Evolutionary conservation across 2,113 vertebrate genomes (phyloP), one percentile per base, ranked within the genome.

Genomic region (Girardinichthys multiradiatus): DNA sequence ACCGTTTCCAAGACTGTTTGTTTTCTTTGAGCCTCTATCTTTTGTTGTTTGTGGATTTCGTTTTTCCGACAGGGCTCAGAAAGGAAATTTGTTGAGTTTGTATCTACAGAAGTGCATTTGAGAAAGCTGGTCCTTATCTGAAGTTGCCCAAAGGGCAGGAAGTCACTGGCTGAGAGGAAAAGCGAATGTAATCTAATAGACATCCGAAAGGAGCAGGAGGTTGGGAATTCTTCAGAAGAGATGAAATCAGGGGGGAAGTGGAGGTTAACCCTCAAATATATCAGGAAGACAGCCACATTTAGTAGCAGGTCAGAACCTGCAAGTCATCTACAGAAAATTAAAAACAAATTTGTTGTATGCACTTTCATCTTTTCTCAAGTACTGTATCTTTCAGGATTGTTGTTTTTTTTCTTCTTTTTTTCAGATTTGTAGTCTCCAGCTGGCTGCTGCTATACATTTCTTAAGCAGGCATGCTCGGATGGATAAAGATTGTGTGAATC

Each of bases 141-240:
- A 12, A 29, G 65, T 69, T 87, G 77, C 87, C 81, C 84, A 69
- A 59, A 81, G 87, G 86, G 75, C 87, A 92, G 90, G 89, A 91
- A 91, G 85, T 81, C 71, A 77, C 80, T 80, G 84, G 80, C 84
- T 80, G 81, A 79, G 83, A 85, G 85, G 80, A 80, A 84, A 84
- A 79, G 74, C 85, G 78, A 83, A 86, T 87, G 81, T 90, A 82
- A 87, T 90, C 79, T 87, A 90, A 84, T 85, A 83, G 81, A 87
- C 57, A 68, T 83, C 76, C 77, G 64, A 70, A 74, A 72, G 77
- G 78, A 27, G 70, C 72, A 80, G 61, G 71, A 72, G 71, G 70
- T 76, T 84, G 68, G 54, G 73, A 68, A 80, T 78, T 84, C 63
- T 65, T 77, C 26, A 65, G 72, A 68, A 30, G 81, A 78, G 67